These are phyloP conservation scores for Macroramphosus scolopax DNA, from an alignment of 2,797 vertebrate genomes.

Conservation along the genomic window DNA sequence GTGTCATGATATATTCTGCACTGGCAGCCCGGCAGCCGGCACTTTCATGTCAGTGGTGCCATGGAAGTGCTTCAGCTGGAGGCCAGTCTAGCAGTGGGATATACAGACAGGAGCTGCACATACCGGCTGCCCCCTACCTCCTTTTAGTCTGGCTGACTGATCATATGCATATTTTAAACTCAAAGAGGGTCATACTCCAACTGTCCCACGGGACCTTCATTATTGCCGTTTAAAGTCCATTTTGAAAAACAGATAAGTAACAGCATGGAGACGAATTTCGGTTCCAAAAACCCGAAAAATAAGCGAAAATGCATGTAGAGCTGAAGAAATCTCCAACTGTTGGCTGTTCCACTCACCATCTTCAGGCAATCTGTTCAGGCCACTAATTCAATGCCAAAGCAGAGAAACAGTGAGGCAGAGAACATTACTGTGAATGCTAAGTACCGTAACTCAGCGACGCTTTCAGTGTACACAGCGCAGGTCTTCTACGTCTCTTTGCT, in stretches of 20 bases:
- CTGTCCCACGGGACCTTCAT: constrained; percentile 44
- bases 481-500: constrained; percentile 32
- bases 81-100: constrained; percentile 37
- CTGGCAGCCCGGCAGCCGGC: constrained; percentile 10
- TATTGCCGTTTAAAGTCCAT: constrained; percentile 42
- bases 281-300: constrained; percentile 5
- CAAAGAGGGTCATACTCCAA: constrained; percentile 39
- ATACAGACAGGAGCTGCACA: constrained; percentile 28
- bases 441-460: constrained; percentile 18
- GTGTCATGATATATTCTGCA: constrained; percentile 35
- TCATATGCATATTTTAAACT: constrained; percentile 56
- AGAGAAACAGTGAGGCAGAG: constrained; percentile 19
- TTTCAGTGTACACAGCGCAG: constrained; percentile 6
- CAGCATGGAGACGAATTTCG: constrained; percentile 19
- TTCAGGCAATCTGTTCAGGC: constrained; percentile 34
- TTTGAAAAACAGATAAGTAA: constrained; percentile 33
- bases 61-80: constrained; percentile 44
- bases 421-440: constrained; percentile 25
- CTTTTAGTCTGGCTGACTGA: constrained; percentile 48
- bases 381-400: constrained; percentile 9
- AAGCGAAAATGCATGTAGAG: background rate
- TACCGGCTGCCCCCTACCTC: constrained; percentile 30
- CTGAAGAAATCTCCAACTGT: constrained; percentile 19
- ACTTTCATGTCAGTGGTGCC: constrained; percentile 45
- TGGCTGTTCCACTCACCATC: constrained; percentile 20